These are phyloP conservation scores for Corythornis vintsioides DNA, from an alignment of 2,113 vertebrate species.

Conservation along the genomic window DNA sequence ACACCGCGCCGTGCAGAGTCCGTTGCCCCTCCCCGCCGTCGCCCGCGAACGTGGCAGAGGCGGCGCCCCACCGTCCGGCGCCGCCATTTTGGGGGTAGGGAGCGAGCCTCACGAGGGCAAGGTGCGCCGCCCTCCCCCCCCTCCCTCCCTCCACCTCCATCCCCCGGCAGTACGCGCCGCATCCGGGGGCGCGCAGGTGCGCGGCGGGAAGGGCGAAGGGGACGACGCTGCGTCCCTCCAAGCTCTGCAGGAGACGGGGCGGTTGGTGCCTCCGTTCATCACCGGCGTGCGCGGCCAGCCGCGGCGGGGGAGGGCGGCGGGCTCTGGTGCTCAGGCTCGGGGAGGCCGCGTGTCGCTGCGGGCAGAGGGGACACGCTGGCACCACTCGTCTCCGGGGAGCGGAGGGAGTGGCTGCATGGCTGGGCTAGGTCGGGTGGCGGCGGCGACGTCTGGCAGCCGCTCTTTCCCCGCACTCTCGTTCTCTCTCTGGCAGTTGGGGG, in stretches of 20 bases:
- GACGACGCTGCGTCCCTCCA: rapidly evolving
- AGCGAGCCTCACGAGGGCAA: rapidly evolving
- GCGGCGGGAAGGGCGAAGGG: too few relatives aligned
- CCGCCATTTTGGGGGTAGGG: background rate
- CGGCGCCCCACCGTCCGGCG: rapidly evolving
- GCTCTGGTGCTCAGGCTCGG: background rate
- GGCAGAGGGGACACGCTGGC: background rate
- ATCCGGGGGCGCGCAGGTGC: background rate
- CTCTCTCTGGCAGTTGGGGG: background rate
- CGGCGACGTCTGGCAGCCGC: background rate
- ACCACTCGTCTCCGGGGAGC: background rate
- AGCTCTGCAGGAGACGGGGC: background rate
- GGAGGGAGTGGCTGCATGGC: background rate
- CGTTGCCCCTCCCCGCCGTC: background rate
- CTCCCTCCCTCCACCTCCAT: too few relatives aligned
- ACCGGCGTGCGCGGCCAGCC: rapidly evolving
- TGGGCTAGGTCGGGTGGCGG: background rate
- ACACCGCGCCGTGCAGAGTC: rapidly evolving
- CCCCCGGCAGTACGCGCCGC: too few relatives aligned
- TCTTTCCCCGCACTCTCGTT: too few relatives aligned
- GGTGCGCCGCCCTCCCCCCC: too few relatives aligned
- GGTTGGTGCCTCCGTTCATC: background rate
- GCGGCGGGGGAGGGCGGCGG: too few relatives aligned
- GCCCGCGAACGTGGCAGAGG: background rate
- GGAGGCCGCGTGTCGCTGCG: background rate